Evolutionary conservation across 53 echinoderm and acorn worm species (phyloP), one percentile per base, ranked within the genome.

Genomic region (Paracentrotus lividus): DNA sequence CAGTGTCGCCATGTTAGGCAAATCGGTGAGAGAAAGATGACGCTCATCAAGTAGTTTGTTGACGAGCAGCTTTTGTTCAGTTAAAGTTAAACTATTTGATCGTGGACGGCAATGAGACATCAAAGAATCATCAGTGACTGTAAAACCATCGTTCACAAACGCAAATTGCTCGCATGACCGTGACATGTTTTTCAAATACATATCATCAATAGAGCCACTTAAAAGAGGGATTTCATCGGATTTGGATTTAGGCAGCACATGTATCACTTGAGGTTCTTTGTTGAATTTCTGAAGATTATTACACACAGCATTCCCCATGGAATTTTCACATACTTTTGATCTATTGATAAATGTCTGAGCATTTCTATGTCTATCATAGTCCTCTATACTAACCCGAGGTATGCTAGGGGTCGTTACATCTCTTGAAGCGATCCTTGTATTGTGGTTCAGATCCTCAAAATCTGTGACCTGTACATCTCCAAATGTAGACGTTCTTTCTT

Each of bases 31-130:
- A 56, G 92, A 92, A 13, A 55, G 77, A 58, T 81, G 81, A 7
- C 81, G 78, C 18, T 56, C 92, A 13, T 42, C 81, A 18, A 26
- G 13, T 12, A 77, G 3, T 20, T 9, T 77, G 2, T 40, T 16
- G n/a, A 44, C 16, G 42, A 21, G 15, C 81, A 55, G 16, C 16
- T 78, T 92, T 33, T 78, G 77, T 16, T 53, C 38, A 15, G 92
- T 92, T 29, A 58, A 9, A 15, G 92, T 92, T 44, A 92, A 61
- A 77, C 92, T 92, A 26, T 92, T 92, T 78, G 92, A 92, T 38
- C 92, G 92, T 15, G 59, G 92, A 77, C 92, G 92, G 34, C 51
- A 27, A 0, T 1, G 47, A 45, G 49, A 8, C 36, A 57, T 57
- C 33, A 12, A 55, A n/a, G 13, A 8, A 14, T 92, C 77, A 43